Evolutionary conservation across 2,113 vertebrate species (phyloP).

Genomic region (Platysternon megacephalum): DNA sequence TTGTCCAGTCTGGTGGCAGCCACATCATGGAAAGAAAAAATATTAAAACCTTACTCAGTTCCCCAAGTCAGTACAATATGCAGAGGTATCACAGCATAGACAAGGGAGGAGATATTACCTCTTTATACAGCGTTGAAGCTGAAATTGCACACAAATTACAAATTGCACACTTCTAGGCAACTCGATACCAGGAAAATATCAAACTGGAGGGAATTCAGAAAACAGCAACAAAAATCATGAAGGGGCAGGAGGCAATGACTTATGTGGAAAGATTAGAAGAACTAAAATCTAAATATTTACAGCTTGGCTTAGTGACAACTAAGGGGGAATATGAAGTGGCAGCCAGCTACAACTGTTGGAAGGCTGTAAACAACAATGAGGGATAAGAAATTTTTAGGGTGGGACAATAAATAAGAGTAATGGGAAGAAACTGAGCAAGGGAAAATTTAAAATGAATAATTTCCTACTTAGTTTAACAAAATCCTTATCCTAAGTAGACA

Average conservation of each 20-base stretch:
- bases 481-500: neutral
- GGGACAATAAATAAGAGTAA: neutral
- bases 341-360: neutral
- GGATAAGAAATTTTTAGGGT: neutral
- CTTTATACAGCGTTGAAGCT: neutral
- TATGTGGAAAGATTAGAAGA: neutral
- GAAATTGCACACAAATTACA: neutral
- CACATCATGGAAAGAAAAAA: too few species aligned
- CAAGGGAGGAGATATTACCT: neutral
- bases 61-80: neutral
- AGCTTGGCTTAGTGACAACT: neutral
- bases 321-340: neutral
- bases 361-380: neutral
- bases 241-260: neutral
- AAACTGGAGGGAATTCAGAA: neutral
- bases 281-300: neutral
- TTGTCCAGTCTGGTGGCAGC: neutral
- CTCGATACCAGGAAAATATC: neutral
- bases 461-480: neutral
- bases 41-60: neutral
- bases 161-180: neutral
- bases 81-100: neutral
- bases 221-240: neutral
- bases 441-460: neutral
- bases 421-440: neutral